phyloP scores from a whole-genome alignment of 1,140 invertebrate species.

The Drosophila ercepeae region DNA sequence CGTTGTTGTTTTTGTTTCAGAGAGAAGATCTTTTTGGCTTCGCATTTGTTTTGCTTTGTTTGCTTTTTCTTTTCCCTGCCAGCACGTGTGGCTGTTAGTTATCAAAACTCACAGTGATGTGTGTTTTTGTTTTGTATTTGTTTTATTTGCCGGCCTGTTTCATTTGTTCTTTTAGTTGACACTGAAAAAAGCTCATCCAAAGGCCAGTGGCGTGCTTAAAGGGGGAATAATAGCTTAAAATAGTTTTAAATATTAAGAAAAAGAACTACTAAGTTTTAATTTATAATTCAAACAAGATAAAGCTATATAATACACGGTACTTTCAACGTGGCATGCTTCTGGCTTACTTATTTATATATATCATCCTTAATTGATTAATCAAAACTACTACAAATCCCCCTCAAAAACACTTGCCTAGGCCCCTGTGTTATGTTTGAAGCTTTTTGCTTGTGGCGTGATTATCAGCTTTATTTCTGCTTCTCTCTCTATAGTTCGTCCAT shows the following conservation, averaged over 20 bases:
- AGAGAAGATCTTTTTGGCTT: constrained; percentile 6
- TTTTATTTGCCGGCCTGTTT: constrained; percentile 1
- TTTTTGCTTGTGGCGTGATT: constrained; percentile 39
- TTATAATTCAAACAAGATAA: too few relatives aligned
- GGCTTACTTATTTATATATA: too few relatives aligned
- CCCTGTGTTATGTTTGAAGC: constrained; percentile 34
- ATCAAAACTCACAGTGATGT: not conserved
- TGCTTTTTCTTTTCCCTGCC: constrained; percentile 13
- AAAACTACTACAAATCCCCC: not conserved
- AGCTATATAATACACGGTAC: too few relatives aligned
- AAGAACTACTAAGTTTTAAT: too few relatives aligned
- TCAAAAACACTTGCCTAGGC: not conserved
- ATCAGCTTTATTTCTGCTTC: constrained; percentile 10
- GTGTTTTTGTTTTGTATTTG: constrained; percentile 14
- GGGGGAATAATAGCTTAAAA: not conserved
- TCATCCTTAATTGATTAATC: too few relatives aligned
- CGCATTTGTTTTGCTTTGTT: constrained; percentile 37
- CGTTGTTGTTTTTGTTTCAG: not conserved
- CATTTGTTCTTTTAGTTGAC: not conserved
- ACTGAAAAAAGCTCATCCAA: constrained; percentile 1
- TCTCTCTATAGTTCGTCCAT: not conserved
- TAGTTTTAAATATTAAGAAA: too few relatives aligned
- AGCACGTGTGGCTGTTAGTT: constrained; percentile 29
- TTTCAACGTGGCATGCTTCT: too few relatives aligned
- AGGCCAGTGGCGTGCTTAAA: not conserved